Evolutionary conservation across 2,113 vertebrate genomes (phyloP).

Genomic region (Tympanuchus pallidicinctus): DNA sequence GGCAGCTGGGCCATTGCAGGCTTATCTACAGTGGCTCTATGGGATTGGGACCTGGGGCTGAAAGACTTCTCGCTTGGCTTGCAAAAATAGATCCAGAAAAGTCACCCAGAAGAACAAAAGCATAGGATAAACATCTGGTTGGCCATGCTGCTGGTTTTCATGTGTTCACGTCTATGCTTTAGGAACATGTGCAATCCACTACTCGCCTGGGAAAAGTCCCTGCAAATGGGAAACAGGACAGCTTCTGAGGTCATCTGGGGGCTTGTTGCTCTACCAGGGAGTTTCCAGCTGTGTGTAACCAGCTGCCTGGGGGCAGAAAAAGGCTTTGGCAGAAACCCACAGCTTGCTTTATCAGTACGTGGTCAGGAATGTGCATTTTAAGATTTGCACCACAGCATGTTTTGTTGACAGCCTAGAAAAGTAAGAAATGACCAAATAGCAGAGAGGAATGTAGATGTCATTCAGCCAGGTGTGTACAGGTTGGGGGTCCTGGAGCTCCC

Average conservation of each 20-base stretch:
- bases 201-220: neutral
- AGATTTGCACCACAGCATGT: accelerated
- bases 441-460: neutral
- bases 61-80: neutral
- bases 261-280: neutral
- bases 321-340: accelerated
- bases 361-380: neutral
- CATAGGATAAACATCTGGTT: accelerated
- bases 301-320: neutral
- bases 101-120: neutral
- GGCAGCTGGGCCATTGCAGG: neutral
- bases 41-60: neutral
- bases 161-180: accelerated
- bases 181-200: neutral
- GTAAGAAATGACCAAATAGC: neutral
- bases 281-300: neutral
- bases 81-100: neutral
- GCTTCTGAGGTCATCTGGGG: neutral
- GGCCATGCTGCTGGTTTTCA: neutral
- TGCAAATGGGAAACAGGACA: neutral
- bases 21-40: neutral
- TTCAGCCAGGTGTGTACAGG: accelerated
- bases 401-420: neutral
- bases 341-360: accelerated
- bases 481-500: neutral